Evolutionary conservation across 2,797 vertebrate species (phyloP), one percentile per base, ranked within the genome.

Genomic region (Eupleurogrammus muticus): DNA sequence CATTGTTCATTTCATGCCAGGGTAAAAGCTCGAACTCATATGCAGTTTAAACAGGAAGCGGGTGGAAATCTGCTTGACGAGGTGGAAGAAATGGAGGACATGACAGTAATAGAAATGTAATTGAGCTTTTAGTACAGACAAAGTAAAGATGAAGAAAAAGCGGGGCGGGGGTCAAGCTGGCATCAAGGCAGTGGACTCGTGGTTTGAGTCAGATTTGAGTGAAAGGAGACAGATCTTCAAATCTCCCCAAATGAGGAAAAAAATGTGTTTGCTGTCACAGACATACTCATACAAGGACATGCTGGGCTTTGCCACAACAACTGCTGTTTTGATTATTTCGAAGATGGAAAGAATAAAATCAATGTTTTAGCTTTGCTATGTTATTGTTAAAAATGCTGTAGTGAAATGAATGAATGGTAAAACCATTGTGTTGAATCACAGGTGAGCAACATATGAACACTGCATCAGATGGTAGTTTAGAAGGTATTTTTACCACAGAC

Each of bases 1-100:
- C 38, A 34, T 52, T 73, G 57, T 67, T 21, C 57, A 48, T 54
- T 66, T 75, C 48, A 69, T 32, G 58, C 23, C 35, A 64, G 17
- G 28, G 49, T 64, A 56, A 70, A 58, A 61, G 47, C 28, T 48
- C 34, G 64, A 59, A 49, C 13, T 34, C 5, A 2, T n/a, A 52
- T 16, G 5, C 32, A 66, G 48, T 28, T 72, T 67, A 53, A 36
- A 51, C 3, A 24, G n/a, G 5, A 24, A 4, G n/a, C 3, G 28
- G 34, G 19, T 2, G 36, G 38, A 42, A 59, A 40, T 9, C 48
- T 17, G 13, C 16, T 36, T 60, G 9, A 52, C 20, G 34, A 42
- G 38, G 19, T 5, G 14, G 2, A 50, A 21, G 19, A 35, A 60
- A 53, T 5, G 10, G 2, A 23, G 24, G 14, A 42, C 58, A 53